phyloP scores from a whole-genome alignment of 1,140 invertebrate species.

The Atta colombica region DNA sequence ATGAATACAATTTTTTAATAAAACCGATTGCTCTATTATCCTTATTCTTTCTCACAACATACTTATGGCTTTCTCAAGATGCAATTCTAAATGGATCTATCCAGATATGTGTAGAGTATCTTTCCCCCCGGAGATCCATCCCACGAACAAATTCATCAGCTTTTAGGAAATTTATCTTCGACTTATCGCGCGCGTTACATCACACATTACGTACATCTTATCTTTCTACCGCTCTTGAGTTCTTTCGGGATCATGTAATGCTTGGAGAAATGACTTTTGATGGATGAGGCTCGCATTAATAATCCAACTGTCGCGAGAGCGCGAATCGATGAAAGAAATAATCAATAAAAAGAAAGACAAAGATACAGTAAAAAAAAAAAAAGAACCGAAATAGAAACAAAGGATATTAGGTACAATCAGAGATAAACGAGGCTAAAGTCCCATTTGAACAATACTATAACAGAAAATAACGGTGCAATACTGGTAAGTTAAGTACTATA shows the following conservation, averaged over 20 bases:
- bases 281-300: slow-evolving; percentile 50
- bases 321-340: slow-evolving; percentile 13
- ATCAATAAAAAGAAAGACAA: slow-evolving; percentile 26
- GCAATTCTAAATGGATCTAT: not conserved
- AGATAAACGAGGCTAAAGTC: not conserved
- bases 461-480: slow-evolving; percentile 12
- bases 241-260: slow-evolving; percentile 47
- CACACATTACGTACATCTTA: slow-evolving; percentile 39
- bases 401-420: not conserved
- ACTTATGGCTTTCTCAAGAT: not conserved
- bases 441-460: slow-evolving; percentile 14
- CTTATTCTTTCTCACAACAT: not conserved
- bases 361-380: not conserved
- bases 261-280: slow-evolving; percentile 53
- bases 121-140: not conserved
- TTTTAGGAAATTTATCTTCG: slow-evolving; percentile 40
- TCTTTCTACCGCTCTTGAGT: not conserved
- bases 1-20: not conserved
- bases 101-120: not conserved
- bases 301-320: slow-evolving; percentile 10
- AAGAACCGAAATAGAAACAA: not conserved
- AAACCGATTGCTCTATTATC: not conserved
- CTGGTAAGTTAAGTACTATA: not conserved
- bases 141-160: slow-evolving; percentile 41
- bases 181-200: slow-evolving; percentile 14